phyloP scores from a whole-genome alignment of 1,140 invertebrate species.

The Papilio machaon region DNA sequence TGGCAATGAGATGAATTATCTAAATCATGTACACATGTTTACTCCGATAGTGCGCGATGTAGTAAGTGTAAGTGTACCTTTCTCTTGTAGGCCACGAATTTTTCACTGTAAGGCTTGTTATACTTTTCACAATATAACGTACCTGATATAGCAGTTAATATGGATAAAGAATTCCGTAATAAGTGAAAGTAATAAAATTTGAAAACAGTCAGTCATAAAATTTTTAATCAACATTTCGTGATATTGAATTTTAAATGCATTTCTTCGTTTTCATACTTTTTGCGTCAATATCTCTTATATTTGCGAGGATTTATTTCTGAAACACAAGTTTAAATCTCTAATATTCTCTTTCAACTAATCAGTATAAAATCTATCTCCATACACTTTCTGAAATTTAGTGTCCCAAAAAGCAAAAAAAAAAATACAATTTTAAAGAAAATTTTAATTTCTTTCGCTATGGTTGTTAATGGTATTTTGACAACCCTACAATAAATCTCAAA shows the following conservation, averaged over 20 bases:
- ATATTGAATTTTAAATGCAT: neutral
- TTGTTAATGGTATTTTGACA: neutral
- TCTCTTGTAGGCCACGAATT: neutral
- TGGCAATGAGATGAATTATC: too few relatives aligned
- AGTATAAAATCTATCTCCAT: too few relatives aligned
- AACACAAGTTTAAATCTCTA: too few relatives aligned
- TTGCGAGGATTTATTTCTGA: too few relatives aligned
- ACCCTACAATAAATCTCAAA: conserved; percentile 10
- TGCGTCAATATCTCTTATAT: too few relatives aligned
- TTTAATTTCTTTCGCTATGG: neutral
- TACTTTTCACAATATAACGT: neutral
- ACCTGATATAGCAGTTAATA: neutral
- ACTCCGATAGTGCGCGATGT: too few relatives aligned
- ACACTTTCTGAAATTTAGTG: neutral
- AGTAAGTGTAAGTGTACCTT: neutral
- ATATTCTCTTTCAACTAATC: too few relatives aligned
- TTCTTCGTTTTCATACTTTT: neutral
- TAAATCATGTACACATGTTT: too few relatives aligned
- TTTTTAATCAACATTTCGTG: conserved; percentile 11
- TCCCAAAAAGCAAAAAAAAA: neutral
- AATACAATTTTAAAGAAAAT: neutral
- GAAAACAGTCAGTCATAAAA: neutral
- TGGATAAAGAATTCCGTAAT: neutral
- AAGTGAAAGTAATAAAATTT: neutral
- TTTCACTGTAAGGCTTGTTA: neutral